A percentile compares a stretch with the other conserved stretches of the same genome.
phyloP scores from a whole-genome alignment of 1,140 invertebrate species.

The Battus philenor region DNA sequence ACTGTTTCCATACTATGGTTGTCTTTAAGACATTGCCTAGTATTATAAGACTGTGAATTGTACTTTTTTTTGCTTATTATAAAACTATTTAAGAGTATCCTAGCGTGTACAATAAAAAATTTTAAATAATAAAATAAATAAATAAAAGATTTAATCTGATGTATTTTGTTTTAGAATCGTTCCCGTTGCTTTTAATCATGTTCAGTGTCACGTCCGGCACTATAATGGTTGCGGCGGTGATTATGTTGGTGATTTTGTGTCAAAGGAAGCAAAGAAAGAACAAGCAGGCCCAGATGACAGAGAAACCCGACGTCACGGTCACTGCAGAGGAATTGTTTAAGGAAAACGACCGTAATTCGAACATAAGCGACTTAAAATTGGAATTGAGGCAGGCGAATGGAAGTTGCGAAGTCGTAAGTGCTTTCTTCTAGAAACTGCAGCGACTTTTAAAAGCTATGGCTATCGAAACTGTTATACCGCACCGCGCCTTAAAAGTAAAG shows the following conservation, averaged over 20 bases:
- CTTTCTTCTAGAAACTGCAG: too few relatives aligned
- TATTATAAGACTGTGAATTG: not conserved
- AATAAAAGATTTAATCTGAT: conserved; percentile 25
- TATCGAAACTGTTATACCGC: too few relatives aligned
- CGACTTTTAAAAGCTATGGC: too few relatives aligned
- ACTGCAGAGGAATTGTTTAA: conserved; percentile 87
- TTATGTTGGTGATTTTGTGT: conserved; percentile 81
- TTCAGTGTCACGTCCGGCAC: conserved; percentile 80
- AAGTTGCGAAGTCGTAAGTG: conserved; percentile 81
- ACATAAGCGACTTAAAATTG: conserved; percentile 92
- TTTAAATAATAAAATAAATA: not conserved
- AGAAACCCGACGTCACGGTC: conserved; percentile 71
- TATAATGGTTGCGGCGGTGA: conserved; percentile 80
- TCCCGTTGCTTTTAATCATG: conserved; percentile 80
- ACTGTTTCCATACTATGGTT: too few relatives aligned
- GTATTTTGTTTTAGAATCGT: conserved; percentile 80
- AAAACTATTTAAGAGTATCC: too few relatives aligned
- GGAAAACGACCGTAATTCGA: conserved; percentile 91
- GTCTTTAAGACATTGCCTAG: not conserved
- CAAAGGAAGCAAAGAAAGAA: conserved; percentile 76
- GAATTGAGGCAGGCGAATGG: conserved; percentile 86
- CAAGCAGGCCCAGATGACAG: conserved; percentile 55
- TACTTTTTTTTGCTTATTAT: not conserved
- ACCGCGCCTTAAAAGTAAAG: too few relatives aligned
- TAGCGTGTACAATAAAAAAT: too few relatives aligned